phyloP scores from a whole-genome alignment of 1,140 invertebrate genomes.

The Popillia japonica region DNA sequence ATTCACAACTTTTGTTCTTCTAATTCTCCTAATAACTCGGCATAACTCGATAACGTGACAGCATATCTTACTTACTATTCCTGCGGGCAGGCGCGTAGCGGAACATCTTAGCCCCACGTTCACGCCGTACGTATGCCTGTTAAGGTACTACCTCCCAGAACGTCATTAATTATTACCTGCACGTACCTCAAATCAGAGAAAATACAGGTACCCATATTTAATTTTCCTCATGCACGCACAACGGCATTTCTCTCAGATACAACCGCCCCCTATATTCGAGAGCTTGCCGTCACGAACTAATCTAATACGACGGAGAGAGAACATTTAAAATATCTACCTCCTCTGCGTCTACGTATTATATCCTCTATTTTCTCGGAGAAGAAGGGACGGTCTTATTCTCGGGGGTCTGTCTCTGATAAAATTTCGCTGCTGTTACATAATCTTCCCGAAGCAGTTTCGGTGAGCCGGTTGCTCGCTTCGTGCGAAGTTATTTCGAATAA shows the following conservation, averaged over 20 bases:
- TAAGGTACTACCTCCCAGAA: background rate
- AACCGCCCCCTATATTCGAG: background rate
- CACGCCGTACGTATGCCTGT: background rate
- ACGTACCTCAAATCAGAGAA: constrained; percentile 18
- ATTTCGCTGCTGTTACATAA: constrained; percentile 9
- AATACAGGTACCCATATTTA: constrained; percentile 7
- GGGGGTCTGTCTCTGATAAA: background rate
- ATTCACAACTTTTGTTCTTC: background rate
- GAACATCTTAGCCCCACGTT: background rate
- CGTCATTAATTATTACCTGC: constrained; percentile 6
- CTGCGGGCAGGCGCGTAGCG: background rate
- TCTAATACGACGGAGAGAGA: background rate
- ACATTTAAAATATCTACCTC: background rate
- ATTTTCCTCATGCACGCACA: background rate
- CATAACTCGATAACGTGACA: constrained; percentile 18
- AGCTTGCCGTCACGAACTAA: background rate
- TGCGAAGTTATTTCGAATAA: constrained; percentile 17
- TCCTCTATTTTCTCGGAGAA: background rate
- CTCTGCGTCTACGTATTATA: background rate
- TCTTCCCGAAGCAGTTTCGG: background rate
- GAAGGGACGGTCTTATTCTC: background rate
- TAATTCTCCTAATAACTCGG: background rate
- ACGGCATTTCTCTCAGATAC: background rate
- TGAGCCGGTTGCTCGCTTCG: background rate
- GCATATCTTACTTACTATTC: constrained; percentile 6